Evolutionary conservation across 2,797 vertebrate species (phyloP), one percentile per base, ranked within the genome.

Genomic region (Sebastes oblongus): DNA sequence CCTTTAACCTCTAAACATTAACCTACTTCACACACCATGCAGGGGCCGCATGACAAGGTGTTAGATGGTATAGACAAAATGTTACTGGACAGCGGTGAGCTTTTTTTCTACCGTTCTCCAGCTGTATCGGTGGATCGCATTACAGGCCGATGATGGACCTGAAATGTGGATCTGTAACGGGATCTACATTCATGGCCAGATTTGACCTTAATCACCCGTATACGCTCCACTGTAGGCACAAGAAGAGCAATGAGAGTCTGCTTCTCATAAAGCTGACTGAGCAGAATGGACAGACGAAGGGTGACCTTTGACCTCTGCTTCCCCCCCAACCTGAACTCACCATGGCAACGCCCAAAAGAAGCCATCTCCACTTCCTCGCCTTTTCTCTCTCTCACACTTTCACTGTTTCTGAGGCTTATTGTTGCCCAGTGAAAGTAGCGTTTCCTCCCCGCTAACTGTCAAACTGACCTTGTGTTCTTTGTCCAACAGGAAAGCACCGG

Each of bases 141-240:
- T 86, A 78, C 81, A 73, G 32, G 22, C 24, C 3, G 80, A 82
- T 74, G 65, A 82, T 66, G 20, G 77, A 66, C 64, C 52, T 72
- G 25, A 85, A 81, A 77, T 88, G 74, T 77, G 36, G 46, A 22
- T 83, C 55, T 68, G 84, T 87, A 88, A 88, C 39, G 55, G 46
- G 86, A 91, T 91, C 85, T 88, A 9, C 64, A 25, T 30, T 87
- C 68, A 82, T 64, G 75, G 56, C 30, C 70, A 69, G 34, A 85
- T 88, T 85, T 89, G 77, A 91, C 89, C 86, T 87, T 77, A 87
- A 83, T 87, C 78, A 78, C 62, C 71, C 62, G 42, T 84, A 56
- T 84, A 55, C 54, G 42, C 74, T 61, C 13, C 11, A 56, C 55
- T 65, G 22, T 24, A 10, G 20, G 18, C 25, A 66, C 12, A 65